phyloP scores from a whole-genome alignment of 37 sponge, comb jelly and placozoan genomes.

The Bolinopsis microptera region DNA sequence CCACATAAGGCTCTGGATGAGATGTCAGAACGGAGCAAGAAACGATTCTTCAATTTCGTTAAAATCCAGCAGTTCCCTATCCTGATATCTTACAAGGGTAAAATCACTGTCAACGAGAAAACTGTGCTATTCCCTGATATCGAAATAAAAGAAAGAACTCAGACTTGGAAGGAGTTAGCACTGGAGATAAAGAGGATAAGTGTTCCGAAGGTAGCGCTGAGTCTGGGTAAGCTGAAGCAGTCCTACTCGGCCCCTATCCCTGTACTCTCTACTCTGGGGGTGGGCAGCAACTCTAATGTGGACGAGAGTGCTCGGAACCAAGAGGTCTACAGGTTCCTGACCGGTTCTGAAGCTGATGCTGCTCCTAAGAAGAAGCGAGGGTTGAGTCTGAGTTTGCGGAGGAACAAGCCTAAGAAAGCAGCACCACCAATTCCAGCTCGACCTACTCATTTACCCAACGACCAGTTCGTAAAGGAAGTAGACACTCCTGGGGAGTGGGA shows the following conservation, averaged over 20 bases:
- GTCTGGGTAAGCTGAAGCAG: slow-evolving; percentile 36
- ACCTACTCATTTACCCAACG: slow-evolving; percentile 7
- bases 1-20: slow-evolving; percentile 27
- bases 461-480: slow-evolving; percentile 35
- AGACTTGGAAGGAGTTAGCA: slow-evolving; percentile 50
- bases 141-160: slow-evolving; percentile 4
- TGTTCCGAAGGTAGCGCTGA: slow-evolving; percentile 7
- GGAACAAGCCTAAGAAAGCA: slow-evolving; percentile 49
- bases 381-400: neutral
- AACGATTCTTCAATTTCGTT: slow-evolving; percentile 35
- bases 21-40: slow-evolving; percentile 44
- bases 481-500: slow-evolving; percentile 64
- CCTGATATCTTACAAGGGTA: slow-evolving; percentile 18
- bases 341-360: neutral
- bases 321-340: slow-evolving; percentile 49
- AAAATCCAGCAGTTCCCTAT: slow-evolving; percentile 45
- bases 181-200: slow-evolving; percentile 61
- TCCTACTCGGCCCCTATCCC: neutral
- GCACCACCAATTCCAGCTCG: slow-evolving; percentile 36
- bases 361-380: neutral
- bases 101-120: slow-evolving; percentile 44
- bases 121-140: slow-evolving; percentile 13
- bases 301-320: slow-evolving; percentile 3
- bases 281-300: neutral
- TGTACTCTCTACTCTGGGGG: neutral